Evolutionary conservation across 2,113 vertebrate genomes (phyloP).

Genomic region (Salvelinus alpinus): DNA sequence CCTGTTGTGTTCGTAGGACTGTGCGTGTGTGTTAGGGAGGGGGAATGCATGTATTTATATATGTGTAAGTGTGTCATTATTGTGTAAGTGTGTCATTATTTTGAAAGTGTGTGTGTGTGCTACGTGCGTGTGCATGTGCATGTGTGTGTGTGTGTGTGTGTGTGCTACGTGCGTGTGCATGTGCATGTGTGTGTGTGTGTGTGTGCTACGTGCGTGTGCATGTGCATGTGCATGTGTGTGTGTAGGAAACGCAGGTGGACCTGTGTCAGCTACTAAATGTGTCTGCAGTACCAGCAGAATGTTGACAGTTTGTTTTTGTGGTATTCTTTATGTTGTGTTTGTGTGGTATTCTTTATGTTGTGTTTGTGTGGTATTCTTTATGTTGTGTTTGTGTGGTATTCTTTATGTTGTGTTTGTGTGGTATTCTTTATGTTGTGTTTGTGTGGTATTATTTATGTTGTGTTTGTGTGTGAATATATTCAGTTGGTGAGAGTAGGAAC

Average conservation of each 20-base stretch:
- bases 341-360: not conserved
- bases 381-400: not conserved
- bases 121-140: not conserved
- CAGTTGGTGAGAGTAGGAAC: not conserved
- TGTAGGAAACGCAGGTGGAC: too few relatives aligned
- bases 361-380: not conserved
- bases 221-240: not conserved
- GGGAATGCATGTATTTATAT: slow-evolving; percentile 5
- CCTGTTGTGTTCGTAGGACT: not conserved
- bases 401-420: not conserved
- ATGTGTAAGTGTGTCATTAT: slow-evolving; percentile 1
- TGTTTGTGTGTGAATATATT: not conserved
- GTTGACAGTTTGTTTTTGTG: not conserved
- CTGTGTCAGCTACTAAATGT: too few relatives aligned
- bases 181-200: too few relatives aligned
- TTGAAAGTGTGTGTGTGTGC: not conserved
- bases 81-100: not conserved
- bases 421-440: not conserved
- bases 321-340: not conserved
- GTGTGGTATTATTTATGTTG: not conserved
- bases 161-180: too few relatives aligned
- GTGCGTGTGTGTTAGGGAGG: not conserved
- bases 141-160: not conserved
- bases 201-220: not conserved
- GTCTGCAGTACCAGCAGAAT: too few relatives aligned